These are phyloP conservation scores for Betta splendens DNA, from an alignment of 2,797 vertebrate species.

Conservation along the genomic window DNA sequence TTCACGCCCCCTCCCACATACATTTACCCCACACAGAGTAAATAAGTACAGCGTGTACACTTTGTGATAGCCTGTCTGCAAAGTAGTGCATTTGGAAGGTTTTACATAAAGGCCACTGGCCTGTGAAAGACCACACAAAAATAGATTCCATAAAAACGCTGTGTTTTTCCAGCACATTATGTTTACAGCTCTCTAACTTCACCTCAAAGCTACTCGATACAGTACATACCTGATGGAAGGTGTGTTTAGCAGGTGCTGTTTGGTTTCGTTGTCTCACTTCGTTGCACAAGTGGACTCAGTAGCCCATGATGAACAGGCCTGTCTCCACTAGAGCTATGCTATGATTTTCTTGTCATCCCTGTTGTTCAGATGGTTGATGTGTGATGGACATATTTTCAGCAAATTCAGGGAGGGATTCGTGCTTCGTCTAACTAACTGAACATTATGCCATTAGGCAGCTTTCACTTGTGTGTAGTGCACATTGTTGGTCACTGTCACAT, in stretches of 20 bases:
- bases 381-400: background rate
- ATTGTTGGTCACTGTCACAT: background rate
- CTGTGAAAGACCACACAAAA: constrained; percentile 15
- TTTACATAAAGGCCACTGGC: constrained; percentile 12
- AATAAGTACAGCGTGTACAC: constrained; percentile 15
- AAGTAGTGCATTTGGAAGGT: constrained; percentile 28
- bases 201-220: background rate
- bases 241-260: constrained; percentile 29
- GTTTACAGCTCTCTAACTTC: constrained; percentile 3
- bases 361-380: background rate
- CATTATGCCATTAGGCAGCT: constrained; percentile 1
- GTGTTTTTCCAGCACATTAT: constrained; percentile 5
- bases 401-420: background rate
- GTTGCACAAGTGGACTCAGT: constrained; percentile 3
- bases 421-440: background rate
- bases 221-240: constrained; percentile 7
- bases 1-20: constrained; percentile 13
- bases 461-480: background rate
- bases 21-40: constrained; percentile 1
- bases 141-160: background rate
- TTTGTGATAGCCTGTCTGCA: constrained; percentile 11
- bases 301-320: constrained; percentile 22
- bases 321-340: background rate
- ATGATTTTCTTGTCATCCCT: constrained; percentile 1
- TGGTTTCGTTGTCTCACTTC: constrained; percentile 28